These are phyloP conservation scores for Drosophila algonquin DNA, from an alignment of 2,888 invertebrate genomes.

Conservation along the genomic window DNA sequence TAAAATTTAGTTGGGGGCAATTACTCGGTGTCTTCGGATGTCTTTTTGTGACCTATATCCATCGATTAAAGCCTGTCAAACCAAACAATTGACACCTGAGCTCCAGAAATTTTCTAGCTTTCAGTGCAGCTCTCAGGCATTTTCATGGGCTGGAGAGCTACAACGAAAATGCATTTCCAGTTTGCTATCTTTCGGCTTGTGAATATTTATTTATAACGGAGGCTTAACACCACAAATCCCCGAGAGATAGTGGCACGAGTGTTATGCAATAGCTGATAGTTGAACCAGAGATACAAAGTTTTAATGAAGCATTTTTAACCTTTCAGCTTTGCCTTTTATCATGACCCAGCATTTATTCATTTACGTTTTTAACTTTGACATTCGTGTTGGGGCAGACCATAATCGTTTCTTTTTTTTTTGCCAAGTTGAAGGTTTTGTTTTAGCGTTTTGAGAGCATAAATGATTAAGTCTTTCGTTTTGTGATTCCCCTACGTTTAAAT, in stretches of 20 bases:
- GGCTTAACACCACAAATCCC: background rate
- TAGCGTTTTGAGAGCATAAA: background rate
- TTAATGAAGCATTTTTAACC: slow-evolving; percentile 26
- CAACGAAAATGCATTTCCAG: slow-evolving; percentile 22
- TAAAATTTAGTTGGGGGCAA: slow-evolving; percentile 44
- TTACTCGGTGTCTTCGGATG: slow-evolving; percentile 18
- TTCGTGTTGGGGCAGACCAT: slow-evolving; percentile 21
- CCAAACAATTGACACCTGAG: slow-evolving; percentile 20
- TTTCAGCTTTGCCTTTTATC: slow-evolving; percentile 29
- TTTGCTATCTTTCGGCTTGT: background rate
- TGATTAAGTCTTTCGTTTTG: background rate
- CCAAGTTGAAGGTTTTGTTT: slow-evolving; percentile 54
- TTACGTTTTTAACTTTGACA: slow-evolving; percentile 42
- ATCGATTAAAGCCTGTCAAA: slow-evolving; percentile 7
- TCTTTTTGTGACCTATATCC: slow-evolving; percentile 27
- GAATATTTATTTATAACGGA: background rate
- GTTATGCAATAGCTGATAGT: background rate
- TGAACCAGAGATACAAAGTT: background rate
- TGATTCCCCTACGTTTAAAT: background rate
- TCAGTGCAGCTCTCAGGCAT: background rate
- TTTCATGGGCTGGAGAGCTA: background rate
- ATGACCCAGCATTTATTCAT: slow-evolving; percentile 41
- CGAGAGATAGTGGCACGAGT: slow-evolving; percentile 1
- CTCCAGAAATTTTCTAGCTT: background rate
- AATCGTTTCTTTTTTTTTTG: slow-evolving; percentile 27